Evolutionary conservation across 2,888 invertebrate genomes (phyloP).

Genomic region (Sinopyrophorus schimmeli): DNA sequence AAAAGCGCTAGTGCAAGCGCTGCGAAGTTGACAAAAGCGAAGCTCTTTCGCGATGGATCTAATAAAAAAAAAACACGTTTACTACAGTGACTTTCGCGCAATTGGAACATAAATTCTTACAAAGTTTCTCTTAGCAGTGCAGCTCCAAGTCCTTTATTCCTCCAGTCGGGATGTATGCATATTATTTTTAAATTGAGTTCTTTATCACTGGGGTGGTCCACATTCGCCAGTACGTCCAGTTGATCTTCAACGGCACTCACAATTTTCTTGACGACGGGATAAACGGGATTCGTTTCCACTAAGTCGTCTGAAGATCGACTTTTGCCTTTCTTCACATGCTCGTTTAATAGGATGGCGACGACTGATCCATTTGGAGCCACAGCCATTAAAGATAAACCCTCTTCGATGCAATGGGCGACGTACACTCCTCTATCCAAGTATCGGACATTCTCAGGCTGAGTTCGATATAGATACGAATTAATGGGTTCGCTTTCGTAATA

Average conservation of each 20-base stretch:
- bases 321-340: too few species aligned
- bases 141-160: slow-evolving; percentile 69
- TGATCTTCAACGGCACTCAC: slow-evolving; percentile 61
- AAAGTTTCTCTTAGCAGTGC: slow-evolving; percentile 63
- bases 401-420: slow-evolving; percentile 60
- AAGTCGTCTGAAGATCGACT: too few species aligned
- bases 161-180: slow-evolving; percentile 67
- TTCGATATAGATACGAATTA: slow-evolving; percentile 63
- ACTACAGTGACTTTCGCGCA: not conserved
- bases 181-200: slow-evolving; percentile 67
- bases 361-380: slow-evolving; percentile 64
- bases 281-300: slow-evolving; percentile 57
- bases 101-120: slow-evolving; percentile 52
- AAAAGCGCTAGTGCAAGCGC: slow-evolving; percentile 75
- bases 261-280: slow-evolving; percentile 66
- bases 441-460: slow-evolving; percentile 63
- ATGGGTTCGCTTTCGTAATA: slow-evolving; percentile 76
- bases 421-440: slow-evolving; percentile 68
- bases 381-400: slow-evolving; percentile 67
- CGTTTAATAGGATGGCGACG: slow-evolving; percentile 51
- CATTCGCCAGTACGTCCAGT: slow-evolving; percentile 61
- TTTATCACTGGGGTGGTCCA: slow-evolving; percentile 57
- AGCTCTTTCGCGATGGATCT: slow-evolving; percentile 24
- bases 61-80: not conserved
- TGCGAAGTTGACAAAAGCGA: slow-evolving; percentile 64